Evolutionary conservation across 2,888 invertebrate genomes (phyloP), one percentile per base, ranked within the genome.

Genomic region (Sinopyrophorus schimmeli): DNA sequence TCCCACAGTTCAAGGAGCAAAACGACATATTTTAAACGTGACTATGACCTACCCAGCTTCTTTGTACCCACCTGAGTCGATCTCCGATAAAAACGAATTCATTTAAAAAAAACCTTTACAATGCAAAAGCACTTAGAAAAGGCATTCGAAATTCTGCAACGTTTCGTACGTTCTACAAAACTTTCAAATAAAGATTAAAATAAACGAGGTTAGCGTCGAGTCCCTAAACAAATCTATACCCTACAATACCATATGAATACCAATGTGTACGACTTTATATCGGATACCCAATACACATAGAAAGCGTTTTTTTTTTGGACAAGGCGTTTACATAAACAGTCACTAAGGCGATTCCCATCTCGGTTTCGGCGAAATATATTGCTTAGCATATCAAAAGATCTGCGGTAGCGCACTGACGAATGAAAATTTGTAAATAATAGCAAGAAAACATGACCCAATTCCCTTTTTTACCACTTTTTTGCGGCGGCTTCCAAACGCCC

Each of bases 161-260:
- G 24, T n/a, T 10, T 24, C 9, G 24, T 24, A 24, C n/a, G 9
- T 24, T 24, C 24, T 7, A 9, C 6, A 14, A 26, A 38, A 38
- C 32, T 54, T 55, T 59, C 54, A 53, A 55, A 57, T 57, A 60
- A 47, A 59, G 61, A 63, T 64, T 61, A 60, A 62, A 61, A 62
- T 61, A 63, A 63, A 65, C 60, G 62, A 67, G 64, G 56, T 59
- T 54, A 50, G 62, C 54, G 63, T 47, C 61, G 51, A 54, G 62
- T 66, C 67, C 65, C 65, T 52, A 57, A 65, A 62, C 65, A 63
- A 66, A 67, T 67, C 64, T 63, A 63, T 62, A 60, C 59, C 50
- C 50, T 52, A 61, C 62, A 64, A 59, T 63, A 59, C 60, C 51
- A 57, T 62, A 66, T 63, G 64, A 63, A 64, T 66, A 65, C 61